Conservation (phyloP, 2,797 vertebrate genomes). For the Danio jaintianensis region DNA sequence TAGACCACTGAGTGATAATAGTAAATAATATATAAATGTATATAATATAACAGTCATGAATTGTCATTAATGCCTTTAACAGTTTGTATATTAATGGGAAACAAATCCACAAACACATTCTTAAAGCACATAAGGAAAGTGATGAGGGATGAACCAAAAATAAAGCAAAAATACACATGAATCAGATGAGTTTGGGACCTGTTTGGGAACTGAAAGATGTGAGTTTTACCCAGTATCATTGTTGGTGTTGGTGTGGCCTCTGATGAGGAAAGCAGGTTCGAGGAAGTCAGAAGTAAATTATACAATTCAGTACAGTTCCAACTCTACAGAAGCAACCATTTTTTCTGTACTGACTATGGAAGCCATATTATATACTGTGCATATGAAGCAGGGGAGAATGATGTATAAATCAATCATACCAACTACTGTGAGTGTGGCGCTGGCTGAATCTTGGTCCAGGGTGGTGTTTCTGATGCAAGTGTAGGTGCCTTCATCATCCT, state of each 20-base stretch:
- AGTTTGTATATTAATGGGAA: conserved; percentile 15
- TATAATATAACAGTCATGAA: not conserved
- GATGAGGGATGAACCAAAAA: conserved; percentile 22
- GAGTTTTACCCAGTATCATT: conserved; percentile 94
- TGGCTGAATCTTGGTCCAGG: conserved; percentile 92
- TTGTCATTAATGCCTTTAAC: conserved; percentile 3
- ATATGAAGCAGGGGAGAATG: not conserved
- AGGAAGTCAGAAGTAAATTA: conserved; percentile 44
- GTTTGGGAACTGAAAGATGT: conserved; percentile 37
- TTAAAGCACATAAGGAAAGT: conserved; percentile 16
- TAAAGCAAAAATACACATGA: conserved; percentile 22
- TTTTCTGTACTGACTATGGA: not conserved
- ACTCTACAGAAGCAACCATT: not conserved
- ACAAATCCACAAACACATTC: conserved; percentile 28
- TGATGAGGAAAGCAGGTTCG: conserved; percentile 70
- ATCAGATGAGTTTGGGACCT: conserved; percentile 24
- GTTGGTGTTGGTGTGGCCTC: conserved; percentile 94
- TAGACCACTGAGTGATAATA: too few species aligned
- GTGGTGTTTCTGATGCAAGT: conserved; percentile 93
- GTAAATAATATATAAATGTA: too few species aligned
- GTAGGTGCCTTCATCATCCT: conserved; percentile 89
- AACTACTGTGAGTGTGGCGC: conserved; percentile 90
- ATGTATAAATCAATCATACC: conserved; percentile 77
- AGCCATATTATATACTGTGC: not conserved
- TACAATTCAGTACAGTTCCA: conserved; percentile 5